Base-by-base conservation (phyloP, 2,888 invertebrate species). In the Drosophila monieri region DNA sequence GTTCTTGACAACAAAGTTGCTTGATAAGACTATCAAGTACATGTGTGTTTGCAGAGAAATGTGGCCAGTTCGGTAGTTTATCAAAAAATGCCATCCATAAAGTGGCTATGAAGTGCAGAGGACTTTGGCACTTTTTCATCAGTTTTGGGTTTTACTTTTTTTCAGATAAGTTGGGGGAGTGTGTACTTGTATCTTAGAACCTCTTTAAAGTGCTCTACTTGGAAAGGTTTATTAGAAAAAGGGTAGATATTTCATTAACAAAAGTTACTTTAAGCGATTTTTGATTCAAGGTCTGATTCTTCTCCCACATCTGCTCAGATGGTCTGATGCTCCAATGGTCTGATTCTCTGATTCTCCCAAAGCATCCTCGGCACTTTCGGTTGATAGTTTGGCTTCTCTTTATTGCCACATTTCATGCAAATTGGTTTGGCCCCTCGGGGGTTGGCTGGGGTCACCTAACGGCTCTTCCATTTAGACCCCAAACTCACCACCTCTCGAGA, bases 401-500 rank as follows among this genome's bases (percentile, higher is more conserved):
- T 73, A 58, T 67, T 64, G 41, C 59, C 60, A 65, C 47, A 73
- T 67, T 56, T 65, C 52, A 62, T 64, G 71, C 62, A 71, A 71
- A 72, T 46, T 56, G 65, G 30, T 57, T 47, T 44, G 54, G 47
- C 52, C 74, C 68, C 52, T 70, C 35, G 54, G 68, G 78, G 41
- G 51, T 52, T 57, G 66, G 58, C n/a, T 51, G 46, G 73, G 67
- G 61, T 64, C 53, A 49, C 25, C 71, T 84, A 80, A 86, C 87
- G 85, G 87, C 60, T 60, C 73, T 80, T 75, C 72, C 39, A 61
- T 71, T 18, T 18, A 18, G 18, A 18, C 18, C 18, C 18, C 18
- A 43, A 59, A 44, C 35, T 52, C 21, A 62, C 62, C 21, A 62
- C 62, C 55, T 47, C 65, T 64, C 39, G 53, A 48, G 77, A 51